These are phyloP conservation scores for Dipodomys stephensi DNA, from an alignment of 2,113 vertebrate species.

Conservation along the genomic window DNA sequence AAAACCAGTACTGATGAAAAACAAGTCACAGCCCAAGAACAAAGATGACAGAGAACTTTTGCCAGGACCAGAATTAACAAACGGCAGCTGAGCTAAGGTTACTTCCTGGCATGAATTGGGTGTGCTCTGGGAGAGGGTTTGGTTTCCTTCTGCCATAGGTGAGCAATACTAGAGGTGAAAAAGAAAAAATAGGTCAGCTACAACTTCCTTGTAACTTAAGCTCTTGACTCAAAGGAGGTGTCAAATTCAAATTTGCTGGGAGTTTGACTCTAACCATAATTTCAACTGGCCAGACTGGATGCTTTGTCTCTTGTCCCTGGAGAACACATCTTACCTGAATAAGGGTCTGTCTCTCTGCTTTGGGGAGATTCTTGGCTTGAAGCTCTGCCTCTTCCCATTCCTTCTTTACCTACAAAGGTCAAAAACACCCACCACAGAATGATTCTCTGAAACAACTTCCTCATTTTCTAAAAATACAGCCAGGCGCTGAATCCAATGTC, in stretches of 20 bases:
- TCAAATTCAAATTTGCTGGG: not conserved
- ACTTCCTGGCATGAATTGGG: conserved; percentile 51
- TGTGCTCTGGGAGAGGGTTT: rapidly evolving
- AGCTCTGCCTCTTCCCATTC: conserved; percentile 98
- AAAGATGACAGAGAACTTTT: not conserved
- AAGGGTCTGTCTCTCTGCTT: conserved; percentile 96
- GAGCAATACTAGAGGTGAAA: conserved; percentile 54
- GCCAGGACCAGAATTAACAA: conserved; percentile 58
- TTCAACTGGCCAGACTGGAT: not conserved
- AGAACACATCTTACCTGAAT: conserved; percentile 91
- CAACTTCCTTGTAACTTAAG: conserved; percentile 34
- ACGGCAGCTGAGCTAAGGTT: conserved; percentile 66
- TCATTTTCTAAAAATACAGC: conserved; percentile 37
- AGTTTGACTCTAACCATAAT: not conserved
- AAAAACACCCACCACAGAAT: conserved; percentile 15
- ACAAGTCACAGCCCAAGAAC: conserved; percentile 29
- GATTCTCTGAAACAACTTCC: not conserved
- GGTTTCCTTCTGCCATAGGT: not conserved
- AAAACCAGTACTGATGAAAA: conserved; percentile 46
- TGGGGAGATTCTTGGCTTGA: conserved; percentile 97
- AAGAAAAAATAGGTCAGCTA: not conserved
- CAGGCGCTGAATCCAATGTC: not conserved
- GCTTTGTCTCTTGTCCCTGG: not conserved
- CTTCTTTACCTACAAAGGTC: conserved; percentile 92
- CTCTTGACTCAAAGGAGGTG: not conserved